A percentile compares a stretch with the other conserved stretches of the same genome.
These are phyloP conservation scores for Myrmecobius fasciatus DNA, from an alignment of 2,113 vertebrate genomes.

Conservation along the genomic window DNA sequence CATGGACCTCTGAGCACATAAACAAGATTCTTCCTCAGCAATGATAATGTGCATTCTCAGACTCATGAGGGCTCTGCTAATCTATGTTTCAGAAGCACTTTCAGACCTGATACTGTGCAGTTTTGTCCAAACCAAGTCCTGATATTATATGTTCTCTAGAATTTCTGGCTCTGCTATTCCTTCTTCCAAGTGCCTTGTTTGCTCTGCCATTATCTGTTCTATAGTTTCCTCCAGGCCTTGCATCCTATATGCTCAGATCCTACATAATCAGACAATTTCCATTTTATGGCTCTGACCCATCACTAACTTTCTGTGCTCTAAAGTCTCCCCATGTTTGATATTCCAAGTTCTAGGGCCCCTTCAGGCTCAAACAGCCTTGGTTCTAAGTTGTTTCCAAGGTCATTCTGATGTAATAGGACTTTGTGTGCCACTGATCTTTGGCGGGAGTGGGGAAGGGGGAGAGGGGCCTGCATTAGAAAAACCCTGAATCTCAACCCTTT, in stretches of 20 bases:
- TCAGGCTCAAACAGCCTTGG: background rate
- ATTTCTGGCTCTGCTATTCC: background rate
- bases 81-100: background rate
- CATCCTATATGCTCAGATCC: background rate
- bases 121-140: background rate
- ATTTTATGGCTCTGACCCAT: background rate
- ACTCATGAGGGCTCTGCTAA: background rate
- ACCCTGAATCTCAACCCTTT: no score
- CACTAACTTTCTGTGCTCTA: background rate
- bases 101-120: background rate
- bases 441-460: no score
- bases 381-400: background rate
- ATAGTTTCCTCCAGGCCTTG: background rate
- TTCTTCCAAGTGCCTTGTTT: background rate
- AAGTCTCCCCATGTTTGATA: background rate
- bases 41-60: background rate
- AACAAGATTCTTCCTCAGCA: background rate
- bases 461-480: no score
- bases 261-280: background rate
- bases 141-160: background rate
- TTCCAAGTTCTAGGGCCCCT: background rate
- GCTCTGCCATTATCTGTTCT: background rate
- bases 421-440: no score
- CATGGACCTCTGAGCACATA: background rate
- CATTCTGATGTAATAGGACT: background rate